Conservation (phyloP, 2,797 vertebrate species). For the Alfaro cultratus region DNA sequence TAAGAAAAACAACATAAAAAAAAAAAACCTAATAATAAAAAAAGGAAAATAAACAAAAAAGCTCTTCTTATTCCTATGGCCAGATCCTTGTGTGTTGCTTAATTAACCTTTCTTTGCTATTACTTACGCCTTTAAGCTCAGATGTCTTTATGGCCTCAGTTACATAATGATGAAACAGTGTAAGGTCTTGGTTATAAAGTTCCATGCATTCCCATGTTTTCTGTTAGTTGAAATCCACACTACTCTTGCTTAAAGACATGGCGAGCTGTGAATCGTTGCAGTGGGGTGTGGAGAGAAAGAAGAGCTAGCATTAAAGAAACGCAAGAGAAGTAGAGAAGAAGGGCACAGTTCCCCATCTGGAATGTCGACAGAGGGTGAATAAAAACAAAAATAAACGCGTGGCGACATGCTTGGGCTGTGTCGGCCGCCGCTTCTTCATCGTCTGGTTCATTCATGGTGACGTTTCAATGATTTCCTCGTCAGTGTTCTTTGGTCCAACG, state of each 20-base stretch:
- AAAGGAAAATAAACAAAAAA: conserved; percentile 31
- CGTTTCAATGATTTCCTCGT: conserved; percentile 39
- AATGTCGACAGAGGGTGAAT: conserved; percentile 86
- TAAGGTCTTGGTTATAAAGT: conserved; percentile 93
- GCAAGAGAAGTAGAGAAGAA: conserved; percentile 53
- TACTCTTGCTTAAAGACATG: conserved; percentile 71
- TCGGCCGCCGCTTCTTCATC: conserved; percentile 30
- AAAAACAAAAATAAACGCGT: conserved; percentile 28
- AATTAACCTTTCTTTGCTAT: conserved; percentile 44
- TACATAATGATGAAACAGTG: conserved; percentile 91
- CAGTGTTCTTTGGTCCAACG: conserved; percentile 22
- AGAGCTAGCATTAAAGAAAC: conserved; percentile 76
- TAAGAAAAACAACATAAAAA: conserved; percentile 2
- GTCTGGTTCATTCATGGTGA: conserved; percentile 53
- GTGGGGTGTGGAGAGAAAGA: conserved; percentile 43
- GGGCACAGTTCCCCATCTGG: conserved; percentile 79
- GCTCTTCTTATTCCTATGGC: conserved; percentile 48
- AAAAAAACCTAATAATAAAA: neutral
- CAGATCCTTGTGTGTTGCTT: conserved; percentile 60
- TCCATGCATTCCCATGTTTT: conserved; percentile 78
- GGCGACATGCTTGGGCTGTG: conserved; percentile 15
- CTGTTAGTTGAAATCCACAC: conserved; percentile 56
- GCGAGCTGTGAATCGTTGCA: conserved; percentile 53
- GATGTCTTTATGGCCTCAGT: conserved; percentile 90
- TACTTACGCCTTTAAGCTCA: conserved; percentile 51